Base-by-base conservation (phyloP, 64 coral and sea anemone genomes). In the Orbicella faveolata region DNA sequence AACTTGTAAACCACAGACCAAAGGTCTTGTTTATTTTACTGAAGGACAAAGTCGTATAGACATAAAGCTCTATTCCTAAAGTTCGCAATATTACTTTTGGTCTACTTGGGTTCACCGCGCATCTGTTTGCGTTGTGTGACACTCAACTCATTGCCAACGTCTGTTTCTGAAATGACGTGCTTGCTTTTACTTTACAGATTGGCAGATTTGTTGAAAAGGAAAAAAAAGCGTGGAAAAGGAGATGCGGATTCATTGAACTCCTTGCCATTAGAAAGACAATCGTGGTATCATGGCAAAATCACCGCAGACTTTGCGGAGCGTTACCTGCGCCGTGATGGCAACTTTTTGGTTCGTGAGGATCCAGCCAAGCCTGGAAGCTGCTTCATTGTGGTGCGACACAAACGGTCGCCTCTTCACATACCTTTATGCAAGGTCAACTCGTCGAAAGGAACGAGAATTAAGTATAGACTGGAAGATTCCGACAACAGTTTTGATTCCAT, bases 281-380 rank as follows among this genome's bases (percentile, higher is more conserved):
- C 92, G 15, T 97, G 95, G 95, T 97, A 94, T 80, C 95, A 97
- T 74, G 95, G 95, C 52, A 97, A 97, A 62, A 88, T 97, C 35
- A 97, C 81, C 4, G 92, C 92, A 9, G 95, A 97, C 12, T 97
- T 88, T 86, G 95, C 95, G 2, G 95, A 97, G 34, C 86, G 87
- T 25, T 89, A 90, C 19, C 57, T 97, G 73, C 89, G 90, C 16
- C 90, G 90, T n/a, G 90, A 90, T 77, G 95, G 95, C 1, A 83
- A 97, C 61, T 97, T 97, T 37, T 86, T 97, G 70, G 95, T 97
- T n/a, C 89, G 95, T 13, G 95, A 97, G 44, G 95, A 97, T 19
- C 95, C 95, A 1, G 95, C 95, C 11, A 97, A 87, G 72, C 95
- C 95, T 5, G 95, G 95, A 1, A 93, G 84, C 51, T 97, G 87